A percentile compares a stretch with the other conserved stretches of the same genome.
These are phyloP conservation scores for Idaea straminata DNA, from an alignment of 2,888 invertebrate genomes.

Conservation along the genomic window DNA sequence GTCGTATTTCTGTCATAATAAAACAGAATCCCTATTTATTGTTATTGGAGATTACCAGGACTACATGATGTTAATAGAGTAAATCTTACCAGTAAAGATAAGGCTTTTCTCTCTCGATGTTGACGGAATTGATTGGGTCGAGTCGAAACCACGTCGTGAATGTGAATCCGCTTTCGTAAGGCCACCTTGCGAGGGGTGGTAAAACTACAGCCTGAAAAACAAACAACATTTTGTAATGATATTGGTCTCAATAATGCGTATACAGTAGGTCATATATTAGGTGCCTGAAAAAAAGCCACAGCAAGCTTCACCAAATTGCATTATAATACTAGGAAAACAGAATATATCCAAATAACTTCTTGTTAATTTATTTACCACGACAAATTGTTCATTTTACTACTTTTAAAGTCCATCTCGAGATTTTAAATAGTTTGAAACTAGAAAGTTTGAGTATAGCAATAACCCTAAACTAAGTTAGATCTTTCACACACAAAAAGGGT, in stretches of 20 bases:
- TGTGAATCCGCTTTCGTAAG: conserved; percentile 99
- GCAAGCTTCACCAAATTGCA: neutral
- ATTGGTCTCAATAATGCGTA: neutral
- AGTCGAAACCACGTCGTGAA: conserved; percentile 99
- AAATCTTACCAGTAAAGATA: conserved; percentile 94
- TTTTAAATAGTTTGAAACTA: neutral
- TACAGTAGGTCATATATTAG: no score
- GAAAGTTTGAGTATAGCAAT: neutral
- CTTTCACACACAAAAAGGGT: neutral
- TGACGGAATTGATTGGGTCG: conserved; percentile 98
- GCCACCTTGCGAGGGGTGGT: conserved; percentile 98
- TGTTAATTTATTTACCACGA: neutral
- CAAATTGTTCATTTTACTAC: neutral
- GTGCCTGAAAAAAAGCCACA: no score
- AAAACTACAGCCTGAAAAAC: conserved; percentile 94
- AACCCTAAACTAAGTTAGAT: neutral
- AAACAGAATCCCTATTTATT: conserved; percentile 9
- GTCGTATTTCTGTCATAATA: neutral
- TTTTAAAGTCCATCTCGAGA: neutral
- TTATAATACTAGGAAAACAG: neutral
- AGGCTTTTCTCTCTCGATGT: conserved; percentile 99
- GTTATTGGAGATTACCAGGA: neutral
- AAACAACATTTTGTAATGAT: conserved; percentile 10
- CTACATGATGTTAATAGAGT: conserved; percentile 12
- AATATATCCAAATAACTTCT: no score